phyloP scores from a whole-genome alignment of 2,888 invertebrate species.

The Mimumesa dahlbomi region DNA sequence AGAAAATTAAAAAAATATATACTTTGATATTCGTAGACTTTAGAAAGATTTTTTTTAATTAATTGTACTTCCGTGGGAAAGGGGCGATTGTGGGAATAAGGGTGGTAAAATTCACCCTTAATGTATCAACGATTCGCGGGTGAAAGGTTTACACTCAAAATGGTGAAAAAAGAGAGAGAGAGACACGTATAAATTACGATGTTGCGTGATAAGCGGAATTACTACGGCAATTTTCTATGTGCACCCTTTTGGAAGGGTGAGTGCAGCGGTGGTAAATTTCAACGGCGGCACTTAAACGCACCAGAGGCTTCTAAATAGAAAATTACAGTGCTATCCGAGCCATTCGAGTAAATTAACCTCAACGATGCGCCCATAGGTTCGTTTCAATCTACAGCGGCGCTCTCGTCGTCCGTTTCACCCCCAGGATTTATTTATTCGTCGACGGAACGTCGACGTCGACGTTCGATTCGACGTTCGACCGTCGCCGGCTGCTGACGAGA shows the following conservation, averaged over 20 bases:
- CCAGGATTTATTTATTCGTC: slow-evolving; percentile 22
- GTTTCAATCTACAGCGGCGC: slow-evolving; percentile 18
- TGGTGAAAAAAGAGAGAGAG: slow-evolving; percentile 41
- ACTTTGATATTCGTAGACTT: no score
- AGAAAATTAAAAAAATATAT: no score
- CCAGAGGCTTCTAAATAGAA: slow-evolving; percentile 51
- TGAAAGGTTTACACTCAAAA: slow-evolving; percentile 25
- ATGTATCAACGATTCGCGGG: slow-evolving; percentile 19
- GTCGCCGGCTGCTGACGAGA: no score
- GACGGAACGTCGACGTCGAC: background rate
- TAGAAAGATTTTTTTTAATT: no score
- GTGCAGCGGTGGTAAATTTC: slow-evolving; percentile 41
- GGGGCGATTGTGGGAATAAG: no score
- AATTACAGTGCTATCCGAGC: slow-evolving; percentile 41
- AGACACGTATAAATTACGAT: slow-evolving; percentile 30
- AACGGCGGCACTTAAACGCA: slow-evolving; percentile 38
- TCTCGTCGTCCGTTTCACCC: background rate
- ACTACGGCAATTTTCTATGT: slow-evolving; percentile 33
- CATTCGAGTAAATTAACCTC: slow-evolving; percentile 43
- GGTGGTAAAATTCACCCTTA: no score
- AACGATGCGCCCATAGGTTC: slow-evolving; percentile 21
- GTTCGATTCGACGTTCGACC: background rate
- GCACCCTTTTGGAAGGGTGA: slow-evolving; percentile 5
- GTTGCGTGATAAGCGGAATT: slow-evolving; percentile 44
- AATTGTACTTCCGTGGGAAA: no score